Evolutionary conservation across 2,888 invertebrate genomes (phyloP).

Genomic region (Troilus luridus): DNA sequence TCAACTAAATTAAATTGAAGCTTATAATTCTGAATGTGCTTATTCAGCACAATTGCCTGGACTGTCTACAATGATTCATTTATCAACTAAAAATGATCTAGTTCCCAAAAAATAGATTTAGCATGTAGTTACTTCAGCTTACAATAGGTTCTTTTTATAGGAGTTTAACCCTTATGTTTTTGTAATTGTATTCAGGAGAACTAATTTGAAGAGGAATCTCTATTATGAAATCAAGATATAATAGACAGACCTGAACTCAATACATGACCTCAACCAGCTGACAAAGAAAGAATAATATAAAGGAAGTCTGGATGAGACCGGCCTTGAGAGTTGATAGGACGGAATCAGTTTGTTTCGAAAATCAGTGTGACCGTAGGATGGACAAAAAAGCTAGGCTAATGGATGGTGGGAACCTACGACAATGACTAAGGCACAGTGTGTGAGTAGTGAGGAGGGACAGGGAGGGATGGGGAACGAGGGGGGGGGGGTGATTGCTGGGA

Average conservation of each 20-base stretch:
- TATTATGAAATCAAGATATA: background rate
- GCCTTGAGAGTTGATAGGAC: background rate
- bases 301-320: background rate
- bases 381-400: constrained; percentile 18
- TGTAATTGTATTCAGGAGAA: too few relatives aligned
- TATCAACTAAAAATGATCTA: too few relatives aligned
- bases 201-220: background rate
- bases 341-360: constrained; percentile 26
- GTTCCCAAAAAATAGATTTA: too few relatives aligned
- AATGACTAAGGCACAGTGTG: constrained; percentile 24
- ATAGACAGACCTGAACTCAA: background rate
- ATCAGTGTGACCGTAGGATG: constrained; percentile 40
- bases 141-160: background rate
- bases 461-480: background rate
- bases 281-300: background rate
- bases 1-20: too few relatives aligned
- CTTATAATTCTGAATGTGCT: too few relatives aligned
- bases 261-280: background rate
- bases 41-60: too few relatives aligned
- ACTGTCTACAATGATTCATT: too few relatives aligned
- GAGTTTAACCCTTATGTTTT: background rate
- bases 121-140: too few relatives aligned
- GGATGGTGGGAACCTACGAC: constrained; percentile 13
- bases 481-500: background rate
- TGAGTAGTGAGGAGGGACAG: constrained; percentile 13